Conservation (phyloP, 2,888 invertebrate species). For the Allolobophora icterica region DNA sequence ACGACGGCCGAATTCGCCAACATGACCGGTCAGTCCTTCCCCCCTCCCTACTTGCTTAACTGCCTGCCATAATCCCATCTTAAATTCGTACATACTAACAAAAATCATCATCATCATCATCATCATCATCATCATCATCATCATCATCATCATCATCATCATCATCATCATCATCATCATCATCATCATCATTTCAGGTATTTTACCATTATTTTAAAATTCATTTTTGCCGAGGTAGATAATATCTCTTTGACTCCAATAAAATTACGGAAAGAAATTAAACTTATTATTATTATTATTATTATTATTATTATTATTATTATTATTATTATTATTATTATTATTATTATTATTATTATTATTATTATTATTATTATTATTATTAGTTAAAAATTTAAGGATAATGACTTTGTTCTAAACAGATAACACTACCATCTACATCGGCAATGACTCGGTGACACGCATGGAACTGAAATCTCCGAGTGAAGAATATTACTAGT, state of each 20-base stretch:
- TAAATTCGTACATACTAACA: neutral
- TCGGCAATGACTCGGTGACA: neutral
- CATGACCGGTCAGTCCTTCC: constrained; percentile 35
- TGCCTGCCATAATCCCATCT: neutral
- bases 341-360: neutral
- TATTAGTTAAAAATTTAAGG: neutral
- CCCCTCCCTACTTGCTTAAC: neutral
- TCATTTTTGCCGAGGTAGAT: too few species aligned
- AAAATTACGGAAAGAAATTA: too few species aligned
- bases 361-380: neutral
- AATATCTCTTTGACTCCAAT: too few species aligned
- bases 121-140: too few species aligned
- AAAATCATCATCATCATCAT: too few species aligned
- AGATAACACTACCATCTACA: neutral
- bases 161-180: too few species aligned
- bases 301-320: neutral
- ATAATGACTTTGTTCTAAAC: too few species aligned
- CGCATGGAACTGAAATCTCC: constrained; percentile 43
- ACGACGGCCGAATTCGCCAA: constrained; percentile 33
- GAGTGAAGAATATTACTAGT: constrained; percentile 50
- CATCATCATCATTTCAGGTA: too few species aligned
- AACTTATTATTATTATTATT: neutral
- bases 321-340: constrained; percentile 4
- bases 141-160: too few species aligned
- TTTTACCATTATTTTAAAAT: too few species aligned